phyloP scores from a whole-genome alignment of 2,888 invertebrate species.

The Agrotis segetum region DNA sequence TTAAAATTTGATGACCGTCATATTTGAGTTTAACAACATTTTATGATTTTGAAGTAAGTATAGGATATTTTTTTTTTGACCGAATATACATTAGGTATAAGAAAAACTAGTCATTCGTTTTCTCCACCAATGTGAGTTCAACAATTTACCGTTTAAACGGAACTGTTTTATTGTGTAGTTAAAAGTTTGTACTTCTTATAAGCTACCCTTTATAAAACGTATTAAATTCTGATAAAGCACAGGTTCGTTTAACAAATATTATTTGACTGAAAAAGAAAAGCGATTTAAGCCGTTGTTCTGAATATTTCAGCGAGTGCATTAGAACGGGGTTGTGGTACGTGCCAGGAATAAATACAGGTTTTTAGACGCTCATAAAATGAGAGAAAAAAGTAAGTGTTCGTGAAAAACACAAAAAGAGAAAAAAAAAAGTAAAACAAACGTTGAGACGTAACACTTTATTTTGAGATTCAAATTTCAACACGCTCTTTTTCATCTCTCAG shows the following conservation, averaged over 20 bases:
- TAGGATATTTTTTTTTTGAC: conserved; percentile 13
- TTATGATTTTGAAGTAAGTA: neutral
- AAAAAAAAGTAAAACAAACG: conserved; percentile 41
- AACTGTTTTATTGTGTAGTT: conserved; percentile 3
- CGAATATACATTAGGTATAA: neutral
- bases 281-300: conserved; percentile 36
- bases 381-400: conserved; percentile 25
- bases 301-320: conserved; percentile 52
- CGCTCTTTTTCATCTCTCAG: neutral
- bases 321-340: conserved; percentile 35
- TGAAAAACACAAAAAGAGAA: conserved; percentile 14
- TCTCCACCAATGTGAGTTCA: conserved; percentile 2
- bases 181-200: neutral
- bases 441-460: conserved; percentile 30
- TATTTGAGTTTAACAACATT: neutral
- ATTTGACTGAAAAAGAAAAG: conserved; percentile 30
- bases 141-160: conserved; percentile 14
- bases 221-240: neutral
- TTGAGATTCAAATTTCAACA: conserved; percentile 15
- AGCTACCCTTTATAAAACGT: neutral
- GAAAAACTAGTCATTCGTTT: conserved; percentile 10
- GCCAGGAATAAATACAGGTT: conserved; percentile 48
- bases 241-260: conserved; percentile 23
- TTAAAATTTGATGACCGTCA: neutral
- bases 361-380: conserved; percentile 33